Evolutionary conservation across 1,140 invertebrate genomes (phyloP), one percentile per base, ranked within the genome.

Genomic region (Cotesia chilonis): DNA sequence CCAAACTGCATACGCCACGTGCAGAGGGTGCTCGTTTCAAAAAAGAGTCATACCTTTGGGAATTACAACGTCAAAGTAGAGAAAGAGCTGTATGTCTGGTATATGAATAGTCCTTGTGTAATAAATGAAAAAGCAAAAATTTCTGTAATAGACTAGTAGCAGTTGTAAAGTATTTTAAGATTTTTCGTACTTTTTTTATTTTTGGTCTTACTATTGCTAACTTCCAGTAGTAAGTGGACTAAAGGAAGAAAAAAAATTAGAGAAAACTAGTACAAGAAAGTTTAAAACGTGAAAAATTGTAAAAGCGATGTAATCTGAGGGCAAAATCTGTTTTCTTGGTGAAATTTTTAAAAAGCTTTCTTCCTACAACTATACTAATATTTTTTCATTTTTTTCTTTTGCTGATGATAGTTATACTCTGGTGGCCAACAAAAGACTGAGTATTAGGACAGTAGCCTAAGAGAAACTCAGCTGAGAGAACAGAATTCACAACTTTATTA

Each of bases 401-500:
- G 17, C 60, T 61, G 65, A 64, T 57, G 65, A 20, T 37, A 61
- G 60, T 61, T 14, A 20, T 41, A 47, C 41, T 41, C 36, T 38
- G 14, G 38, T 38, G 12, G 35, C 17, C 12, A 61, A 28, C 17
- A 38, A 61, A 35, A 20, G 57, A 70, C 35, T 12, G 47, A 3
- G 17, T 28, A 41, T 9, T 41, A 63, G 69, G 12, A 35, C 61
- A 64, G 17, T 36, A 70, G 20, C 9, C n/a, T 36, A 35, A 63
- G 60, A 51, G n/a, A 52, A 64, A 20, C 5, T 37, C 5, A 47
- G 5, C 12, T 20, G 20, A 66, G 36, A 55, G 61, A 47, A 65
- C 28, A 55, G 54, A 36, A 41, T 36, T 52, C 60, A n/a, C 74
- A 83, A 83, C 80, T 81, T 82, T 81, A 82, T 83, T 83, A 80